Evolutionary conservation across 2,888 invertebrate genomes (phyloP).

Genomic region (Drosophila peninsularis): DNA sequence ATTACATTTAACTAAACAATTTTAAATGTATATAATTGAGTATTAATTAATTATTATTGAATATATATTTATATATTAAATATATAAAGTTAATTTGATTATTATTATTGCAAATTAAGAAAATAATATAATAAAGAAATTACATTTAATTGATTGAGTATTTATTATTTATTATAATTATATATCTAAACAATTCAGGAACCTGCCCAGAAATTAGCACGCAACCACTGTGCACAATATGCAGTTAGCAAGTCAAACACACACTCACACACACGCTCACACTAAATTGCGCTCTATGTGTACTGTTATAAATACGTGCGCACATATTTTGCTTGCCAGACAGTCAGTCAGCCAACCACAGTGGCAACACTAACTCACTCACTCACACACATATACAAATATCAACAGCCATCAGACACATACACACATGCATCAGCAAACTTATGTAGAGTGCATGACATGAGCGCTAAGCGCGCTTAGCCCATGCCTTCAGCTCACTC

Average conservation of each 20-base stretch:
- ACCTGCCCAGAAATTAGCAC: not conserved
- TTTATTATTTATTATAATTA: not conserved
- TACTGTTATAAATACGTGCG: conserved; percentile 68
- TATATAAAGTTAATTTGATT: too few species aligned
- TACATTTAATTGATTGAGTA: not conserved
- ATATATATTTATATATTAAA: too few species aligned
- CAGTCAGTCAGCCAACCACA: conserved; percentile 64
- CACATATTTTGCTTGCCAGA: conserved; percentile 60
- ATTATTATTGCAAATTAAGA: too few species aligned
- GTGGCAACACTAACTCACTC: conserved; percentile 32
- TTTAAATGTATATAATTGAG: not conserved
- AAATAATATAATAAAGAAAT: not conserved
- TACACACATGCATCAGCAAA: conserved; percentile 43
- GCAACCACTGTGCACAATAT: conserved; percentile 49
- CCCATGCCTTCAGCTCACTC: conserved; percentile 37
- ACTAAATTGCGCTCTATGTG: conserved; percentile 51
- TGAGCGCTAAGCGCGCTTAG: conserved; percentile 73
- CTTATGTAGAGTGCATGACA: conserved; percentile 75
- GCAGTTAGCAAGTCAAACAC: conserved; percentile 65
- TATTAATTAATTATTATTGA: not conserved
- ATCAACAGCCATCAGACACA: conserved; percentile 16
- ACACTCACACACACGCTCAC: conserved; percentile 19
- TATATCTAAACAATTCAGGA: not conserved
- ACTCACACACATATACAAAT: conserved; percentile 19
- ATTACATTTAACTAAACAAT: not conserved